phyloP scores from a whole-genome alignment of 2,888 invertebrate species.

The Myopa testacea region DNA sequence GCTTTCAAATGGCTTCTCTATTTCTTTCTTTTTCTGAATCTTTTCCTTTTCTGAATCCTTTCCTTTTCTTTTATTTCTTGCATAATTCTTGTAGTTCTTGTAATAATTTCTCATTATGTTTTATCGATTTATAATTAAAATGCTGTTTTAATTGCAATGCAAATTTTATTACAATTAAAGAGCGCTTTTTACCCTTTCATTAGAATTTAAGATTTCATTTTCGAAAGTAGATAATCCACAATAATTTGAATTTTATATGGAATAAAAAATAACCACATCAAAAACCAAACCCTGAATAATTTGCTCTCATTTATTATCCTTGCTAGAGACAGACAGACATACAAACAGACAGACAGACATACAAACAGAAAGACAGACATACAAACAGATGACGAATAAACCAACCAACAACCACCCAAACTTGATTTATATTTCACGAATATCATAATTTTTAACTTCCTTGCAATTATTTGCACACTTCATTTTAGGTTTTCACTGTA shows the following conservation, averaged over 20 bases:
- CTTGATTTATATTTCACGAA: conserved; percentile 6
- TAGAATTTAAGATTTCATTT: conserved; percentile 6
- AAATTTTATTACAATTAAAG: conserved; percentile 24
- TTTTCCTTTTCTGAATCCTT: not conserved
- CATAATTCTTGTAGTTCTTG: not conserved
- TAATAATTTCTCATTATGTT: not conserved
- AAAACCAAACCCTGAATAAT: not conserved
- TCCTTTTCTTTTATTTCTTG: not conserved
- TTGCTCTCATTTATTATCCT: conserved; percentile 15
- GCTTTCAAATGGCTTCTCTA: not conserved
- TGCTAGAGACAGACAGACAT: too few relatives aligned
- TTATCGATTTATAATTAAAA: not conserved
- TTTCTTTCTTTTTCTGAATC: not conserved
- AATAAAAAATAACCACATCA: not conserved
- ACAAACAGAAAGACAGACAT: too few relatives aligned
- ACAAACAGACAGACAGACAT: too few relatives aligned
- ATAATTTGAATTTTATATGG: not conserved
- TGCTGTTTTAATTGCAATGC: not conserved
- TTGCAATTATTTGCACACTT: conserved; percentile 22
- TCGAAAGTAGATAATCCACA: not conserved
- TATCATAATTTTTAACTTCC: conserved; percentile 16
- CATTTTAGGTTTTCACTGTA: conserved; percentile 4
- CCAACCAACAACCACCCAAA: not conserved
- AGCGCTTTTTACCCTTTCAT: not conserved
- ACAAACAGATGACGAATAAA: too few relatives aligned